Conservation (phyloP, 2,888 invertebrate genomes). For the Stenolophus ochropezus region DNA sequence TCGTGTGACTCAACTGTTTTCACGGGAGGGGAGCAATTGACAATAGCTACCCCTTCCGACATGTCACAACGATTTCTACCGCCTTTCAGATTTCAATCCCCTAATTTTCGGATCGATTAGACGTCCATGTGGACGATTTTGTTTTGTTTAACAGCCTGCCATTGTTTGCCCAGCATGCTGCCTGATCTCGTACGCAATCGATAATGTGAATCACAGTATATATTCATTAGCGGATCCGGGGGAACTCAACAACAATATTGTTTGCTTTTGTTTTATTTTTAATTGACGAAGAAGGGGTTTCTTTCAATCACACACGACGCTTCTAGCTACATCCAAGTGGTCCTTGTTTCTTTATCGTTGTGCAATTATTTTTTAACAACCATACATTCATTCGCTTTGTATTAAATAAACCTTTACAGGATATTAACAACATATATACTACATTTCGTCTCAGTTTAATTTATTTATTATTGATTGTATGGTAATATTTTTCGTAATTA, state of each 20-base stretch:
- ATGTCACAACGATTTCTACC: constrained; percentile 54
- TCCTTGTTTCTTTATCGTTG: neutral
- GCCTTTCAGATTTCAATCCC: constrained; percentile 59
- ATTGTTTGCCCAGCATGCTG: constrained; percentile 39
- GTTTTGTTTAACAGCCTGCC: constrained; percentile 58
- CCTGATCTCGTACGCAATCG: constrained; percentile 40
- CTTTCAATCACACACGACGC: constrained; percentile 33
- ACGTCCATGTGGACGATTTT: constrained; percentile 58
- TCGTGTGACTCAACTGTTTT: constrained; percentile 45
- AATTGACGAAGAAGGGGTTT: constrained; percentile 18
- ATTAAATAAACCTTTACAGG: neutral
- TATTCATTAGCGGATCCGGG: constrained; percentile 52
- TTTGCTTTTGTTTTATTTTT: constrained; percentile 41
- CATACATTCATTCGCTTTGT: neutral
- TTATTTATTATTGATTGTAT: too few species aligned
- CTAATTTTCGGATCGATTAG: constrained; percentile 60
- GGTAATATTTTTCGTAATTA: too few species aligned
- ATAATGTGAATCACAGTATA: constrained; percentile 57
- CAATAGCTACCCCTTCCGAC: constrained; percentile 52
- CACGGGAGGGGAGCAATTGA: constrained; percentile 44
- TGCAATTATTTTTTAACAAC: constrained; percentile 26
- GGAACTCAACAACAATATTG: constrained; percentile 24
- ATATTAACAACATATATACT: too few species aligned
- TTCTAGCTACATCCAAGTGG: neutral
- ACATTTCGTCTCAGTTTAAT: too few species aligned